Evolutionary conservation across 2,888 invertebrate genomes (phyloP).

Genomic region (Drosophila borborema): DNA sequence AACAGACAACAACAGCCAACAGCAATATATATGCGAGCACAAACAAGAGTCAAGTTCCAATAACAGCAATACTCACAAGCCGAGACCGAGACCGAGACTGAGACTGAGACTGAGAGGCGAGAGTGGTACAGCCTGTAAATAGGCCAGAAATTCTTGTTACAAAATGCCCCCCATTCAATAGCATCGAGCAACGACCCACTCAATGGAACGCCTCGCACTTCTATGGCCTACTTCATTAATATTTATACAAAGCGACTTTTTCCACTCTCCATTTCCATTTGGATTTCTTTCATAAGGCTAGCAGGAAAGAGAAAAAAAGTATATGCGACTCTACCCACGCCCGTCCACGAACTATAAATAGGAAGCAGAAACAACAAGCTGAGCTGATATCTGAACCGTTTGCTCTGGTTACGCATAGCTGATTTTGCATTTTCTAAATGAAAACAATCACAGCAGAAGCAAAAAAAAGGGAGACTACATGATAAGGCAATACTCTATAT

Average conservation of each 20-base stretch:
- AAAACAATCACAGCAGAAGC: conserved; percentile 24
- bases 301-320: not conserved
- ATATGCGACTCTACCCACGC: not conserved
- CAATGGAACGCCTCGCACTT: conserved; percentile 59
- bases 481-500: not conserved
- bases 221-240: conserved; percentile 78
- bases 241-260: conserved; percentile 68
- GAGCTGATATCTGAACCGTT: conserved; percentile 46
- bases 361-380: conserved; percentile 33
- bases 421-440: conserved; percentile 50
- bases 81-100: not conserved
- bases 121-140: conserved; percentile 58
- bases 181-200: conserved; percentile 38
- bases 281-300: conserved; percentile 53
- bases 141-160: conserved; percentile 76
- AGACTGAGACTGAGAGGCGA: not conserved
- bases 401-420: conserved; percentile 55
- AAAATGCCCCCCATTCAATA: conserved; percentile 65
- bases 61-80: conserved; percentile 47
- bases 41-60: conserved; percentile 45
- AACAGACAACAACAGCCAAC: no score
- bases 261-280: conserved; percentile 36
- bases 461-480: not conserved
- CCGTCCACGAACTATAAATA: conserved; percentile 52
- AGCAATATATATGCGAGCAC: conserved; percentile 14